These are phyloP conservation scores for Synodontis membranacea DNA, from an alignment of 2,113 vertebrate species.

Conservation along the genomic window DNA sequence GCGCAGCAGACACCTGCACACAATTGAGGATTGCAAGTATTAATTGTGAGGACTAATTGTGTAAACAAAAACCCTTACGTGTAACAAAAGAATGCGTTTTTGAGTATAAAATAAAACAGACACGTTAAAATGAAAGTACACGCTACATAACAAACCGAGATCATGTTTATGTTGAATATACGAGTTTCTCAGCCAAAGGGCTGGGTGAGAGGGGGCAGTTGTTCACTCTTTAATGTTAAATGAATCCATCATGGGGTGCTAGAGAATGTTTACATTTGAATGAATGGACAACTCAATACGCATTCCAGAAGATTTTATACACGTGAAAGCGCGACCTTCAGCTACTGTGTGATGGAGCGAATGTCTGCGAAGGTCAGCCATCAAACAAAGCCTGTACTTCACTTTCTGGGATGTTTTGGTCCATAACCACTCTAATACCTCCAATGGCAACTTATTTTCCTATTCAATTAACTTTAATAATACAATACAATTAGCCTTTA, in stretches of 20 bases:
- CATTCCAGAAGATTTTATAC: slow-evolving; percentile 58
- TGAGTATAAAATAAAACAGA: too few species aligned
- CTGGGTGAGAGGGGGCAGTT: not conserved
- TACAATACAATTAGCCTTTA: not conserved
- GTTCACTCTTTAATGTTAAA: not conserved
- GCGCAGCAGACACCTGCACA: slow-evolving; percentile 82
- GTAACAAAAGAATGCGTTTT: too few species aligned
- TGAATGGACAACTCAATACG: slow-evolving; percentile 55
- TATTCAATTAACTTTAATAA: slow-evolving; percentile 48
- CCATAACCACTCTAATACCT: slow-evolving; percentile 55
- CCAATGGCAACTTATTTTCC: slow-evolving; percentile 57
- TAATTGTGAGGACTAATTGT: not conserved
- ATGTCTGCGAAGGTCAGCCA: slow-evolving; percentile 35
- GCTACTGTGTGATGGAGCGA: slow-evolving; percentile 46
- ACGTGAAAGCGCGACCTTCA: slow-evolving; percentile 44
- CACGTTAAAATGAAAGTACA: not conserved
- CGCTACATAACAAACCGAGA: not conserved
- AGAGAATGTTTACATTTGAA: slow-evolving; percentile 45
- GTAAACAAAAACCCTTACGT: not conserved
- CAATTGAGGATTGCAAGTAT: not conserved
- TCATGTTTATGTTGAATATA: not conserved
- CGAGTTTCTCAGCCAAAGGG: not conserved
- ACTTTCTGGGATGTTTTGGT: slow-evolving; percentile 47
- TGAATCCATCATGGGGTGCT: not conserved
- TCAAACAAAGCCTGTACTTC: slow-evolving; percentile 47